Evolutionary conservation across 92 coral and sea anemone species (phyloP).

Genomic region (Porites rus): DNA sequence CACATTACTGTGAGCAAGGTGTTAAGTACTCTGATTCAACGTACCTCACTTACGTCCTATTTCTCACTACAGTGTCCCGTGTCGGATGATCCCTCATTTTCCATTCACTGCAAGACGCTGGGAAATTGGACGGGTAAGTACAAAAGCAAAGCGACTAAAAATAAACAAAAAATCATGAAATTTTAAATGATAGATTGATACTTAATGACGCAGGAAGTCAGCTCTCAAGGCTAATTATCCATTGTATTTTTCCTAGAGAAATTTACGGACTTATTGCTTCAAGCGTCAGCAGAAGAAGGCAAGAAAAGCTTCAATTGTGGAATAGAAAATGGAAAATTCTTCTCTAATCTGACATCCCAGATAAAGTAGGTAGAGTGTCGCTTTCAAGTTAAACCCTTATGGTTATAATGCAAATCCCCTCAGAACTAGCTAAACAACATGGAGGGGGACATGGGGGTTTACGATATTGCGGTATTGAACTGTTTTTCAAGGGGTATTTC

Average conservation of each 20-base stretch:
- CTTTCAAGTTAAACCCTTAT: too few relatives aligned
- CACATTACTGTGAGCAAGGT: too few relatives aligned
- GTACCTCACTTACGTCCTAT: not conserved
- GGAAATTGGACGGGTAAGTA: conserved; percentile 80
- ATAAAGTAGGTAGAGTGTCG: conserved; percentile 22
- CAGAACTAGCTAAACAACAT: too few relatives aligned
- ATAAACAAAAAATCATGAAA: not conserved
- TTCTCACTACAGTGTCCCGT: conserved; percentile 66
- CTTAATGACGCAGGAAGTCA: not conserved
- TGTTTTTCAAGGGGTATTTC: too few relatives aligned
- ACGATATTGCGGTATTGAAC: too few relatives aligned
- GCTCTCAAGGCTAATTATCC: not conserved
- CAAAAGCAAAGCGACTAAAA: too few relatives aligned
- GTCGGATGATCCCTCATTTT: conserved; percentile 53
- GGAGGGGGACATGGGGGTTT: too few relatives aligned
- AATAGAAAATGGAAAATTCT: not conserved
- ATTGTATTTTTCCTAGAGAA: conserved; percentile 15
- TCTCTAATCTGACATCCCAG: not conserved
- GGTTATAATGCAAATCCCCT: too few relatives aligned
- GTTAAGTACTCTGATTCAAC: too few relatives aligned
- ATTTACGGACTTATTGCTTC: conserved; percentile 31
- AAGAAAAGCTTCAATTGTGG: not conserved
- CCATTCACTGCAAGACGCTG: conserved; percentile 68
- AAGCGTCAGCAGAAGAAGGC: not conserved
- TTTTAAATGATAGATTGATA: not conserved